phyloP scores from a whole-genome alignment of 2,113 vertebrate species.

The Delphinapterus leucas region DNA sequence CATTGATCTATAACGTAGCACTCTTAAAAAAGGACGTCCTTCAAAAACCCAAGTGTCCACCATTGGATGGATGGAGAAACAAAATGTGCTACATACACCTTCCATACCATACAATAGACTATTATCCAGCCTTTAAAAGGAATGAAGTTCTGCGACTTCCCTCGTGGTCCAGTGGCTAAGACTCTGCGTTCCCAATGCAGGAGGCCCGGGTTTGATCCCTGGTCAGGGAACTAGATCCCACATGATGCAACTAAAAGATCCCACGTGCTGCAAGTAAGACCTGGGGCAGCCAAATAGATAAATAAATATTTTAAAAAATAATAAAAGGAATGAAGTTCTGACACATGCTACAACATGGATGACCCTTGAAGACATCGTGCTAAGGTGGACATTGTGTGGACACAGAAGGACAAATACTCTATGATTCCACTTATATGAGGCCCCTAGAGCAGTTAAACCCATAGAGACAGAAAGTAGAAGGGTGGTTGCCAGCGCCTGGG shows the following conservation, averaged over 20 bases:
- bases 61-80: too few relatives aligned
- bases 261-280: too few relatives aligned
- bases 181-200: too few relatives aligned
- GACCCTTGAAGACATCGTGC: neutral
- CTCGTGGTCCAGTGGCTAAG: too few relatives aligned
- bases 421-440: accelerated
- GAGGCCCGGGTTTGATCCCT: too few relatives aligned
- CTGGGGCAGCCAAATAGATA: too few relatives aligned
- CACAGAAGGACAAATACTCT: too few relatives aligned
- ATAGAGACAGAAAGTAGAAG: neutral
- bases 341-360: accelerated
- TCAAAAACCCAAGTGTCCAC: neutral
- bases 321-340: neutral
- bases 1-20: accelerated
- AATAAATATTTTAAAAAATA: too few relatives aligned
- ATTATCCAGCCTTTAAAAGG: neutral
- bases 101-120: accelerated
- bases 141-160: neutral
- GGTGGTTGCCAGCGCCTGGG: neutral
- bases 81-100: neutral
- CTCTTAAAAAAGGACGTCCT: neutral
- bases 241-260: too few relatives aligned
- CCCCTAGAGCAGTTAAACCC: neutral
- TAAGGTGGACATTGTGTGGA: neutral
- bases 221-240: too few relatives aligned